Conservation (phyloP, 2,888 invertebrate species). For the Idaea straminata region DNA sequence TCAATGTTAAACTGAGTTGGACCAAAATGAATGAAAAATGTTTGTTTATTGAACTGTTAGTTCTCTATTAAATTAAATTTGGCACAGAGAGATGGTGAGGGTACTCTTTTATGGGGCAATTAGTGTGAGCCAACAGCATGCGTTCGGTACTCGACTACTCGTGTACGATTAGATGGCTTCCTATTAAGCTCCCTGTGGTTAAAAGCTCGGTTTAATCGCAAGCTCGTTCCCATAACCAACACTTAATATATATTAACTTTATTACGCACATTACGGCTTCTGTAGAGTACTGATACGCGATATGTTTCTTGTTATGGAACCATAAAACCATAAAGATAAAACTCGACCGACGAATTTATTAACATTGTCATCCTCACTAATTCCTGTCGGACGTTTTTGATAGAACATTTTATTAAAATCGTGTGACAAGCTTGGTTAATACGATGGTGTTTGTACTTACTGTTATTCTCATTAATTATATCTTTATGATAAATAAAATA, state of each 20-base stretch:
- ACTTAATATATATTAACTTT: conserved; percentile 56
- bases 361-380: not conserved
- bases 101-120: conserved; percentile 56
- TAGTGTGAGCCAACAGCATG: conserved; percentile 55
- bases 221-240: conserved; percentile 29
- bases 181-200: conserved; percentile 19
- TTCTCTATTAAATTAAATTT: conserved; percentile 47
- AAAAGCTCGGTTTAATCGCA: conserved; percentile 21
- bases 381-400: not conserved
- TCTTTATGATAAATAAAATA: too few species aligned
- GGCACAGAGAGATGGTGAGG: conserved; percentile 37
- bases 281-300: conserved; percentile 43
- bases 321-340: not conserved
- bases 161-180: conserved; percentile 41
- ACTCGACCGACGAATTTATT: not conserved
- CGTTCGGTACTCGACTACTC: conserved; percentile 50
- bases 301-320: conserved; percentile 38
- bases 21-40: not conserved
- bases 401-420: not conserved
- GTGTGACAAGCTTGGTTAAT: not conserved
- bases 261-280: conserved; percentile 46
- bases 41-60: conserved; percentile 11
- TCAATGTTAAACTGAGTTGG: too few species aligned
- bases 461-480: too few species aligned
- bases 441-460: too few species aligned